Conservation (phyloP, 2,797 vertebrate species). For the Choloepus didactylus region DNA sequence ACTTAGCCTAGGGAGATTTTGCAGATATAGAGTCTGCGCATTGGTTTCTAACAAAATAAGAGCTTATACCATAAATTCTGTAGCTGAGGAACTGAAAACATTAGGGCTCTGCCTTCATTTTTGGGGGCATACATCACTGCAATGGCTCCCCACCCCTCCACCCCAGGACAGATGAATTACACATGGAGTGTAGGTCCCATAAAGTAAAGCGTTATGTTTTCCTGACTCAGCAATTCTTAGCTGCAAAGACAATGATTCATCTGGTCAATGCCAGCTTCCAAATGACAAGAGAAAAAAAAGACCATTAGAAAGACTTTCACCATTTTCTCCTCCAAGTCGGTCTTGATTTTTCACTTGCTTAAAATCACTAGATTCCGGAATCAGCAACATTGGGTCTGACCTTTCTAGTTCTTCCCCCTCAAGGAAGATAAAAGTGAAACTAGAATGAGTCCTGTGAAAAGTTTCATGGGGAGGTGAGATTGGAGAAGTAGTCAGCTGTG, state of each 20-base stretch:
- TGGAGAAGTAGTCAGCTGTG: background rate
- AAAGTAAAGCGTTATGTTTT: background rate
- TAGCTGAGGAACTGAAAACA: conserved; percentile 55
- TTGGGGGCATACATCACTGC: background rate
- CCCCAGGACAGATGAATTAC: background rate
- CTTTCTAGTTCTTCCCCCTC: background rate
- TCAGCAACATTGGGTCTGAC: background rate
- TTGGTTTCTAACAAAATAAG: conserved; percentile 33
- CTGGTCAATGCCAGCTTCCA: background rate
- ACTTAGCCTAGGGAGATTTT: conserved; percentile 60
- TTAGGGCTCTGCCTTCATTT: background rate
- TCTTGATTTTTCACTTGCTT: background rate
- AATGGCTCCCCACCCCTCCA: accelerated
- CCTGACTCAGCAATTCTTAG: conserved; percentile 15
- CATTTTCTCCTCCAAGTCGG: background rate
- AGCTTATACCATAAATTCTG: conserved; percentile 63
- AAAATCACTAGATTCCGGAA: background rate
- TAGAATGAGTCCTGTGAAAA: background rate
- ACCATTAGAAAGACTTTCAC: background rate
- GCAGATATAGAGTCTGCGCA: conserved; percentile 25
- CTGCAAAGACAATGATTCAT: conserved; percentile 26
- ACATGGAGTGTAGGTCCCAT: accelerated
- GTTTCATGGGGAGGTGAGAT: background rate
- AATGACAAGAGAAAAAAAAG: background rate
- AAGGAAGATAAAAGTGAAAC: background rate